These are phyloP conservation scores for Grallaria varia DNA, from an alignment of 2,113 vertebrate species.

Conservation along the genomic window DNA sequence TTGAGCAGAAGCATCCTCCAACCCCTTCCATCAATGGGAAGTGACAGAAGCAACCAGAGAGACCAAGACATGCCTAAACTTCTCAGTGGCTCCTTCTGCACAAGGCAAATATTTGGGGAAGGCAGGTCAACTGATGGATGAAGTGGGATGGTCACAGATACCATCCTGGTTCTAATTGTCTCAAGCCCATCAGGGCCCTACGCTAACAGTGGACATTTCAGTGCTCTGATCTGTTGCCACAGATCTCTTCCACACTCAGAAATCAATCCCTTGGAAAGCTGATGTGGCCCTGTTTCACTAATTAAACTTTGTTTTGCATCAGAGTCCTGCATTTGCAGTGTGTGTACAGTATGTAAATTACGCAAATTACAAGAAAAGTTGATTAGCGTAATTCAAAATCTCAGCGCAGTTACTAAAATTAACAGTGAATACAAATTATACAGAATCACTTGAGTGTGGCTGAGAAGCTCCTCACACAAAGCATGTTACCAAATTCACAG, in stretches of 20 bases:
- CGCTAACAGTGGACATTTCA: not conserved
- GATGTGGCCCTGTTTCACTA: slow-evolving; percentile 61
- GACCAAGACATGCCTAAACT: not conserved
- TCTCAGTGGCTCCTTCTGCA: not conserved
- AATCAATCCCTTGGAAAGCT: slow-evolving; percentile 49
- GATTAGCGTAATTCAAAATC: slow-evolving; percentile 73
- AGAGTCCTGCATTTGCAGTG: slow-evolving; percentile 66
- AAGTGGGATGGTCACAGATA: not conserved
- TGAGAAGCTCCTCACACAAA: slow-evolving; percentile 31
- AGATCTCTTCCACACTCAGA: not conserved
- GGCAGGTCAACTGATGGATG: not conserved
- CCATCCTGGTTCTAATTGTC: not conserved
- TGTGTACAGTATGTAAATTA: slow-evolving; percentile 75
- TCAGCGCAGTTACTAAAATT: slow-evolving; percentile 71
- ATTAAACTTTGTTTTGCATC: slow-evolving; percentile 76
- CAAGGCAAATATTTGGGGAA: not conserved
- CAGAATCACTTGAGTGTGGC: slow-evolving; percentile 27
- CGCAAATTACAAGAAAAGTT: slow-evolving; percentile 73
- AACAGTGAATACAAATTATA: slow-evolving; percentile 70
- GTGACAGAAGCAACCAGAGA: not conserved
- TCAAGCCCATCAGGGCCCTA: not conserved
- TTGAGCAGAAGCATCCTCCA: not conserved
- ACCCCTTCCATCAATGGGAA: not conserved
- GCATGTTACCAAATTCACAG: slow-evolving; percentile 14
- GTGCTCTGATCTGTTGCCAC: not conserved